Conservation (phyloP, 2,888 invertebrate genomes). For the Scotopteryx bipunctaria region DNA sequence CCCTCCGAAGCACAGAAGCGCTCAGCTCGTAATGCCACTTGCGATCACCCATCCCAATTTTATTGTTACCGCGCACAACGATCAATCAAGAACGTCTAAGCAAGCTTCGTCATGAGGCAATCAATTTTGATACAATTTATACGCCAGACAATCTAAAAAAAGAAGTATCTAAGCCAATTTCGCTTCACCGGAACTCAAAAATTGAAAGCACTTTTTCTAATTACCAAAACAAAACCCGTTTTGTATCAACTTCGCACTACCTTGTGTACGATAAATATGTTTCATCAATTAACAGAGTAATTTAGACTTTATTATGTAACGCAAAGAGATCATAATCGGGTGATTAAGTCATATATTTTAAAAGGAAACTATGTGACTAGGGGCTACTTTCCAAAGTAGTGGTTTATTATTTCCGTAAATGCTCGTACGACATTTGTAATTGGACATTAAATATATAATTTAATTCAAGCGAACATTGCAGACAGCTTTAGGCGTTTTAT, state of each 20-base stretch:
- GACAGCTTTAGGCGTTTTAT: conserved; percentile 29
- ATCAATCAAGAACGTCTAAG: too few relatives aligned
- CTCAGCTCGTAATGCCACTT: too few relatives aligned
- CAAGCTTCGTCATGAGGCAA: too few relatives aligned
- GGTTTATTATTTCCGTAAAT: conserved; percentile 46
- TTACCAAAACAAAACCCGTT: conserved; percentile 41
- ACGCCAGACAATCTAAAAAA: conserved; percentile 1
- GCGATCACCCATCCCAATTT: too few relatives aligned
- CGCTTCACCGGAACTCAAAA: conserved; percentile 46
- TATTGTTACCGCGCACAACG: too few relatives aligned
- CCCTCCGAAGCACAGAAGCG: too few relatives aligned
- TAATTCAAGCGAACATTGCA: conserved; percentile 12
- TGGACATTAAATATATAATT: conserved; percentile 27
- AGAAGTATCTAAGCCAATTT: conserved; percentile 25
- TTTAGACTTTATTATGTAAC: conserved; percentile 11
- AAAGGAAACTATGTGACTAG: conserved; percentile 29
- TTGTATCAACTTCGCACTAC: conserved; percentile 21
- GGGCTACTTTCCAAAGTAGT: conserved; percentile 55
- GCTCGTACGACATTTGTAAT: conserved; percentile 33
- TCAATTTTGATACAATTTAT: conserved; percentile 4
- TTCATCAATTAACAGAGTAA: conserved; percentile 1
- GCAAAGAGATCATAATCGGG: conserved; percentile 2
- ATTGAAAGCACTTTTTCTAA: conserved; percentile 53
- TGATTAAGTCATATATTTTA: conserved; percentile 1
- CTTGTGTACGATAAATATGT: conserved; percentile 2